phyloP scores from a whole-genome alignment of 2,888 invertebrate species.

The Gari tellinella region DNA sequence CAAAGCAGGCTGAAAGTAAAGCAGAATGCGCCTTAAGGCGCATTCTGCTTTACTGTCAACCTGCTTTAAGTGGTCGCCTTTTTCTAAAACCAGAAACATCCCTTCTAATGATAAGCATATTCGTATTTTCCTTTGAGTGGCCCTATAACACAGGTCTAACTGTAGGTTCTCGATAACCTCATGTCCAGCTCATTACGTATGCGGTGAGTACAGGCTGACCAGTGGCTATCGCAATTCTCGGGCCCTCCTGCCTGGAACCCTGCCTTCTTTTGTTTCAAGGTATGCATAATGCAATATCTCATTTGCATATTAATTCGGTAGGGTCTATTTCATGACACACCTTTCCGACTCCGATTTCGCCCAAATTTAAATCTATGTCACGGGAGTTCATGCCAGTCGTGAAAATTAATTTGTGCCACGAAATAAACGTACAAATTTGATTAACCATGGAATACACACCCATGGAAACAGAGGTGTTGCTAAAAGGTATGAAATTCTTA shows the following conservation, averaged over 20 bases:
- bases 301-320: conserved; percentile 62
- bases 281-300: conserved; percentile 57
- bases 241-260: conserved; percentile 35
- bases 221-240: too few relatives aligned
- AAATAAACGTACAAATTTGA: conserved; percentile 50
- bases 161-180: too few relatives aligned
- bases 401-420: conserved; percentile 53
- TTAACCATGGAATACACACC: conserved; percentile 64
- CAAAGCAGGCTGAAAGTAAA: too few relatives aligned
- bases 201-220: too few relatives aligned
- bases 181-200: too few relatives aligned
- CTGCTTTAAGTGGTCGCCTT: too few relatives aligned
- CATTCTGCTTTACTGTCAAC: too few relatives aligned
- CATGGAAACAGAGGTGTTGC: conserved; percentile 73
- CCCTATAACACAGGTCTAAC: too few relatives aligned
- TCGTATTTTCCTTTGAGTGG: too few relatives aligned
- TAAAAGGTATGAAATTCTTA: conserved; percentile 65
- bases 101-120: too few relatives aligned
- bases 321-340: conserved; percentile 44
- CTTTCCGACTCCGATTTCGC: conserved; percentile 28
- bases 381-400: conserved; percentile 26
- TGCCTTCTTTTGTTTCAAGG: conserved; percentile 55
- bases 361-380: conserved; percentile 31
- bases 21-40: too few relatives aligned
- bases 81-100: too few relatives aligned